A percentile compares a stretch with the other conserved stretches of the same genome.
Conservation (phyloP, 2,888 invertebrate species). For the Sarcophaga variegata region DNA sequence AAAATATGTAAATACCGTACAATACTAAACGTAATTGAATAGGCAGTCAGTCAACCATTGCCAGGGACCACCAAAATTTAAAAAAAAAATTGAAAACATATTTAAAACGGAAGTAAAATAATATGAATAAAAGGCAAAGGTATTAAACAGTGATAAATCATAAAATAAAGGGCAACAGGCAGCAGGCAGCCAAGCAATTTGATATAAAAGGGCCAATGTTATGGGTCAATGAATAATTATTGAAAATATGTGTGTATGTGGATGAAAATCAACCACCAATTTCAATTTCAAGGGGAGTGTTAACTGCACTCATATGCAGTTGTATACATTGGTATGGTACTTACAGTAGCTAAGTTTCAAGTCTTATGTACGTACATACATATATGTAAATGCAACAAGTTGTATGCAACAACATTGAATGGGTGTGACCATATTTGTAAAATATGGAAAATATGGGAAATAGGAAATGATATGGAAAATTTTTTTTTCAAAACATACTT, state of each 20-base stretch:
- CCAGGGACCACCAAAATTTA: too few species aligned
- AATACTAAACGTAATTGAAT: too few species aligned
- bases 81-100: too few species aligned
- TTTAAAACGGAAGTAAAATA: too few species aligned
- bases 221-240: constrained; percentile 65
- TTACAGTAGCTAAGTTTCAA: not conserved
- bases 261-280: not conserved
- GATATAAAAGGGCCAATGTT: constrained; percentile 49
- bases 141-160: too few species aligned
- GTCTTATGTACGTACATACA: not conserved
- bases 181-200: constrained; percentile 3
- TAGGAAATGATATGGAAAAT: constrained; percentile 47
- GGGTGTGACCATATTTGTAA: constrained; percentile 31
- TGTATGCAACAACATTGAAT: constrained; percentile 42
- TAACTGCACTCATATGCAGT: too few species aligned
- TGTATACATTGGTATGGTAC: not conserved
- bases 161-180: not conserved
- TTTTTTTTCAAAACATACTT: constrained; percentile 4
- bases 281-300: constrained; percentile 24
- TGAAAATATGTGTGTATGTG: constrained; percentile 19
- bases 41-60: too few species aligned
- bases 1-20: too few species aligned
- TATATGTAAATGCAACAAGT: constrained; percentile 48
- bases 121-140: too few species aligned
- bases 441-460: constrained; percentile 15